Evolutionary conservation across 2,888 invertebrate genomes (phyloP), one percentile per base, ranked within the genome.

Genomic region (Smittia aterrima): DNA sequence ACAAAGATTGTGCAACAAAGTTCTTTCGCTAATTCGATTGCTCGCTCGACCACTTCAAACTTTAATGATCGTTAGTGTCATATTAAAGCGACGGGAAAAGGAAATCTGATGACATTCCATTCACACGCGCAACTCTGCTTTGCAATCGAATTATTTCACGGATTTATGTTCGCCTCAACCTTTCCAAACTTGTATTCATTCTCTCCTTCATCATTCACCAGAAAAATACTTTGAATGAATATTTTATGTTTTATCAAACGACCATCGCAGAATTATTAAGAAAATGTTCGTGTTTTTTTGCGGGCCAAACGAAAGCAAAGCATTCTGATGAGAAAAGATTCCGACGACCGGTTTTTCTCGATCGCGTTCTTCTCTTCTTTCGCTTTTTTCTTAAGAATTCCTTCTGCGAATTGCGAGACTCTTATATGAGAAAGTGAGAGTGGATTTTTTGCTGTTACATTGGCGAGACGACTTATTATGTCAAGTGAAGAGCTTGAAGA

Each of bases 191-290:
- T 11, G 11, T 38, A 9, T 7, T 38, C 38, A 16, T 47, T 47
- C 16, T 11, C n/a, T 47, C 47, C 7, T 47, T 47, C 47, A n/a
- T 6, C 16, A 2, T 47, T 47, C 47, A 16, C 11, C n/a, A n/a
- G 47, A 47, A 47, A 47, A 47, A 47, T 47, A 47, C 16, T n/a
- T 47, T 47, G 47, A 47, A 47, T 47, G 47, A 47, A 47, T 11
- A 16, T 47, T 47, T 16, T 47, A 11, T 16, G 47, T n/a, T 47
- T 47, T 47, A 47, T 47, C 47, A 47, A 47, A 16, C 47, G 47
- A 47, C 47, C n/a, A 47, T 47, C 47, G 16, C 47, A 47, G 47
- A 47, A 47, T 47, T 47, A 47, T 47, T 47, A 47, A 47, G 47
- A 47, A 47, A 47, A 47, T 47, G 16, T 47, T 47, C 11, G 6